Base-by-base conservation (phyloP, 2,113 vertebrate genomes). In the western clawed frog (Xenopus tropicalis) region DNA sequence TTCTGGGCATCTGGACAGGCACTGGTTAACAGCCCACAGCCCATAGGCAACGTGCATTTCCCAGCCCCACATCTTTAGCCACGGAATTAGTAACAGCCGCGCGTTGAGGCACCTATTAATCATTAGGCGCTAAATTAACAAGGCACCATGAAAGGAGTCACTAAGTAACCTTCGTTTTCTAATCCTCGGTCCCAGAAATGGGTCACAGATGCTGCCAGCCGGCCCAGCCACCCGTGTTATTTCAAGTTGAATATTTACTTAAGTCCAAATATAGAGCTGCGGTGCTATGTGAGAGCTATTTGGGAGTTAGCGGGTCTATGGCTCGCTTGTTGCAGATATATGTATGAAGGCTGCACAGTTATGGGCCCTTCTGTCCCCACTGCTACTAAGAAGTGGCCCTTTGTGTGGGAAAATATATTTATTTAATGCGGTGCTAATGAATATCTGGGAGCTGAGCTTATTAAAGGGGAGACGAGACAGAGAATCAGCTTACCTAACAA, bases 171-270 rank as follows among this genome's bases (percentile, higher is more conserved):
- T 76, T 76, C 51, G 17, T 22, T 19, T 63, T 69, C 66, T 63
- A 69, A 76, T 69, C 66, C 73, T 56, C 73, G 63, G 62, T 69
- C 73, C 73, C 66, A 69, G 66, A 76, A 76, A 62, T 69, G 73
- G 73, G 73, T 76, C 73, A 69, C 73, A 69, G 43, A 69, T 69
- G 59, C 61, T 76, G 46, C 62, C 73, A 69, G 66, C 66, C 66
- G 69, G 29, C 59, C 16, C 58, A 76, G 73, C 73, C 66, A 76
- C 73, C 73, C 73, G 59, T 69, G 73, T 76, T 76, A 69, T 76
- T 76, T 76, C 73, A 63, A 63, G 73, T 69, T 69, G 69, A 76
- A 76, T 76, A 76, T 76, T 76, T 76, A 76, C 73, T 69, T 56
- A 54, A 56, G 73, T 69, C 73, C 66, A 62, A 66, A 69, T 76